phyloP scores from a whole-genome alignment of 2,113 vertebrate genomes.

The Scalopus aquaticus region DNA sequence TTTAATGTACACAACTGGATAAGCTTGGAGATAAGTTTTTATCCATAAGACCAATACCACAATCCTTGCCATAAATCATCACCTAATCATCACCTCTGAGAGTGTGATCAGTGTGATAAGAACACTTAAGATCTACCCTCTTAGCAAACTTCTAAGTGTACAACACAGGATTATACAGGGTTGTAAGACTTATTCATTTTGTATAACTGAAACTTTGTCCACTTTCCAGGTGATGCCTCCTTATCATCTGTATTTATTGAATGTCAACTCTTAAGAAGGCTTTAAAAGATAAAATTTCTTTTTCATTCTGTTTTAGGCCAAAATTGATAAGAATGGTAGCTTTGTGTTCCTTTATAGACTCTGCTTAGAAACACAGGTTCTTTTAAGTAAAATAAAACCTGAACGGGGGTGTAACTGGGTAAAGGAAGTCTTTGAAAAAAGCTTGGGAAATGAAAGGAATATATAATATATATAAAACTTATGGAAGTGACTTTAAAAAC shows the following conservation, averaged over 20 bases:
- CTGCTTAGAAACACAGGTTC: background rate
- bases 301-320: background rate
- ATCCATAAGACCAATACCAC: background rate
- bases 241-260: background rate
- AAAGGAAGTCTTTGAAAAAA: background rate
- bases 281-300: background rate
- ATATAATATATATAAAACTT: background rate
- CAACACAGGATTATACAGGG: background rate
- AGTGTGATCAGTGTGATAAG: background rate
- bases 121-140: background rate
- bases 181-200: background rate
- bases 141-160: background rate
- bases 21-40: background rate
- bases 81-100: background rate
- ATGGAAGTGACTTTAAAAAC: background rate
- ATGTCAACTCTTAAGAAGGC: background rate
- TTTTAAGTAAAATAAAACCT: background rate
- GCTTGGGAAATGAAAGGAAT: background rate
- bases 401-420: background rate
- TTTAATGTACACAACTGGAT: background rate
- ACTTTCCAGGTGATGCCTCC: background rate
- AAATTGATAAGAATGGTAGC: background rate
- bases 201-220: background rate
- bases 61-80: background rate
- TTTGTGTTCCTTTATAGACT: background rate